These are phyloP conservation scores for Paedocypris sp. DNA, from an alignment of 2,113 vertebrate genomes.

Conservation along the genomic window DNA sequence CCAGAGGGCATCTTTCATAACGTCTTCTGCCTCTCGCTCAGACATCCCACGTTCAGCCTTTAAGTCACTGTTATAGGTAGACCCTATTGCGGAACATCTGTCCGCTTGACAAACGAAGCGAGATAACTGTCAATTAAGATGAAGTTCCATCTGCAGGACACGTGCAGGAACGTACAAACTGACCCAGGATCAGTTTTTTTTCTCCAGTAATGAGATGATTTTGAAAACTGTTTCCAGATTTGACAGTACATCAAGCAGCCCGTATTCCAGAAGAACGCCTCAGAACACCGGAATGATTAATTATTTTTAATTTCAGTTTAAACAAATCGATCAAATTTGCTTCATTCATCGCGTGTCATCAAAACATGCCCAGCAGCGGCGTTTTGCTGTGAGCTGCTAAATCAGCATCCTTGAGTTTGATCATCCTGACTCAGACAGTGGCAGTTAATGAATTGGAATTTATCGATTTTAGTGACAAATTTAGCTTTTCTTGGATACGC, in stretches of 20 bases:
- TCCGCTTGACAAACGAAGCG: conserved; percentile 55
- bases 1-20: conserved; percentile 16
- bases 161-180: conserved; percentile 16
- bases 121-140: conserved; percentile 64
- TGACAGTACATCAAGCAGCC: conserved; percentile 57
- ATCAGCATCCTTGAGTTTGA: conserved; percentile 48
- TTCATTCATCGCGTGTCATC: conserved; percentile 56
- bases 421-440: conserved; percentile 36
- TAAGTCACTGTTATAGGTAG: conserved; percentile 30
- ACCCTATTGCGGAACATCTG: conserved; percentile 28
- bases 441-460: conserved; percentile 39
- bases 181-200: conserved; percentile 22
- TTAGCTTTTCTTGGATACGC: neutral
- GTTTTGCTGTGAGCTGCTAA: conserved; percentile 33
- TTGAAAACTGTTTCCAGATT: conserved; percentile 40
- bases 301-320: conserved; percentile 60
- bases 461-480: conserved; percentile 17
- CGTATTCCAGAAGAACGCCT: conserved; percentile 53
- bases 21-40: conserved; percentile 14
- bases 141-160: conserved; percentile 53
- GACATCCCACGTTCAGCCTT: conserved; percentile 32
- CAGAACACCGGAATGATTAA: conserved; percentile 57
- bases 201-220: conserved; percentile 46
- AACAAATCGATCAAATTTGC: conserved; percentile 60
- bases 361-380: conserved; percentile 45